Evolutionary conservation across 2,797 vertebrate species (phyloP).

Genomic region (Anisognathus igniventris): DNA sequence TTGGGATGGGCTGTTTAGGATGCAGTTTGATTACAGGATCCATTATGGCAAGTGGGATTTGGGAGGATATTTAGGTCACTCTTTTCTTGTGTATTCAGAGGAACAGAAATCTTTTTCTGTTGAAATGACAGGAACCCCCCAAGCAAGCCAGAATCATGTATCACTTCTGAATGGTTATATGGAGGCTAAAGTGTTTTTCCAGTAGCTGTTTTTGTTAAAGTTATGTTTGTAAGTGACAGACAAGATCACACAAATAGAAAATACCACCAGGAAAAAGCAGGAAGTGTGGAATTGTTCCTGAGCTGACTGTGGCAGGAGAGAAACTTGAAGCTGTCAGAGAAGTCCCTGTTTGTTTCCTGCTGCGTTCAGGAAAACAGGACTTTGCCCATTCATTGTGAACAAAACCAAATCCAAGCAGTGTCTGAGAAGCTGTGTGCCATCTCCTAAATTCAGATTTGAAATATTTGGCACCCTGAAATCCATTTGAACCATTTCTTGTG

Average conservation of each 20-base stretch:
- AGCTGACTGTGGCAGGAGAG: not conserved
- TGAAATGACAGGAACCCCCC: not conserved
- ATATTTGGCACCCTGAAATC: not conserved
- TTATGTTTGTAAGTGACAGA: not conserved
- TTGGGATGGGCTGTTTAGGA: conserved; percentile 15
- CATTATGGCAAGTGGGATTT: not conserved
- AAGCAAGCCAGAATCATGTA: not conserved
- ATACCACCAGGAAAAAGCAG: not conserved
- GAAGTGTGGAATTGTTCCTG: not conserved
- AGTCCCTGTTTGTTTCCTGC: not conserved
- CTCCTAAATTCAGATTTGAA: not conserved
- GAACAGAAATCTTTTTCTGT: not conserved
- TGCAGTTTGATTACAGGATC: not conserved
- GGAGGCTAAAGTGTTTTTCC: conserved; percentile 6
- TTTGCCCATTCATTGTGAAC: not conserved
- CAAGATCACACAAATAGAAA: not conserved
- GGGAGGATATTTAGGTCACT: not conserved
- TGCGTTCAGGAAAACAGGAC: not conserved
- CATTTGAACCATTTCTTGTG: not conserved
- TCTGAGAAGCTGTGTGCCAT: not conserved
- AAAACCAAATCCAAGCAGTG: not conserved
- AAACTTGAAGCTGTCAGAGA: not conserved
- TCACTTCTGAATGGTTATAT: not conserved
- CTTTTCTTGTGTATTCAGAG: not conserved
- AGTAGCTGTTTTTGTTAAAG: not conserved